phyloP scores from a whole-genome alignment of 2,797 vertebrate species.

The Philypnodon macrostomus region DNA sequence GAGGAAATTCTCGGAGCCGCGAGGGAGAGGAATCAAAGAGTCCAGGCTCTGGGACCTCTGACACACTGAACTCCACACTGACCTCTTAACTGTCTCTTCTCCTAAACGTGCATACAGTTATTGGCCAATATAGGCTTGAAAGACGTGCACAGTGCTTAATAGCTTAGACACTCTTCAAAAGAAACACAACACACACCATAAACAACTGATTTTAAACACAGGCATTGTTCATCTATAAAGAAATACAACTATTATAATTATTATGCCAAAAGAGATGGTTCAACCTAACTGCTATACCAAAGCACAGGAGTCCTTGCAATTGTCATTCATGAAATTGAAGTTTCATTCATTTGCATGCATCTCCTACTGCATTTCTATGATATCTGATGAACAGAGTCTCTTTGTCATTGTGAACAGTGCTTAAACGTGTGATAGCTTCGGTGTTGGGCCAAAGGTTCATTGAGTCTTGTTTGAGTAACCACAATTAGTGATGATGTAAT shows the following conservation, averaged over 20 bases:
- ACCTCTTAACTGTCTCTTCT: constrained; percentile 55
- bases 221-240: too few relatives aligned
- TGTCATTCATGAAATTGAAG: too few relatives aligned
- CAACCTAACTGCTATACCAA: too few relatives aligned
- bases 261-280: too few relatives aligned
- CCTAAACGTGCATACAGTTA: constrained; percentile 19
- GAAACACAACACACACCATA: too few relatives aligned
- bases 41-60: constrained; percentile 69
- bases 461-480: constrained; percentile 51
- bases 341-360: too few relatives aligned
- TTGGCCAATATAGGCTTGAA: constrained; percentile 20
- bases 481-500: constrained; percentile 68
- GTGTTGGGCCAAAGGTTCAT: constrained; percentile 51
- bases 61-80: constrained; percentile 71
- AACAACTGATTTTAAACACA: too few relatives aligned
- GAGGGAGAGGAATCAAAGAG: constrained; percentile 76
- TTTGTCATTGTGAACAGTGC: constrained; percentile 26
- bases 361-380: too few relatives aligned
- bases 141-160: constrained; percentile 10
- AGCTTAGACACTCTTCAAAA: not conserved
- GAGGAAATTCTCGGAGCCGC: constrained; percentile 74
- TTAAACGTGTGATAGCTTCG: constrained; percentile 43
- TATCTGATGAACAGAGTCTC: too few relatives aligned
- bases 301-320: too few relatives aligned
- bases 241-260: too few relatives aligned